phyloP scores from a whole-genome alignment of 2,888 invertebrate genomes.

The Petrolisthes manimaculis region DNA sequence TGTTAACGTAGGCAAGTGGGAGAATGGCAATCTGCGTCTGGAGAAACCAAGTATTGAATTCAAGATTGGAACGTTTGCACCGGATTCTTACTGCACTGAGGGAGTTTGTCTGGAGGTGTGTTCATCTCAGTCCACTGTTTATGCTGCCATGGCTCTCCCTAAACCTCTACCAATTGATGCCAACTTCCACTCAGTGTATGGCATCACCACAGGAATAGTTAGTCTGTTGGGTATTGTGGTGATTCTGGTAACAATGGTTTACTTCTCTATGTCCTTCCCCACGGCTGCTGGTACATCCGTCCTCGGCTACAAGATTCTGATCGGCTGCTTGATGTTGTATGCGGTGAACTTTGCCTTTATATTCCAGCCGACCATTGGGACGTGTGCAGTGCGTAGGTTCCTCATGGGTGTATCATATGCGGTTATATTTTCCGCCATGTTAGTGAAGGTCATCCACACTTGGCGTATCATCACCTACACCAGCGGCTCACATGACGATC shows the following conservation, averaged over 20 bases:
- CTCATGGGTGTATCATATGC: conserved; percentile 71
- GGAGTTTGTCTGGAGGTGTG: conserved; percentile 67
- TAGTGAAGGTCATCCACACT: conserved; percentile 71
- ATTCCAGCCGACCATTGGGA: conserved; percentile 69
- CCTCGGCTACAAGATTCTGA: conserved; percentile 71
- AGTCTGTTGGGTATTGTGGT: conserved; percentile 70
- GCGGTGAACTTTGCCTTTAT: conserved; percentile 71
- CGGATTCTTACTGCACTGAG: conserved; percentile 65
- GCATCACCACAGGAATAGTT: conserved; percentile 69
- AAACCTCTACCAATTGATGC: conserved; percentile 67
- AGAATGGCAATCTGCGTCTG: conserved; percentile 65
- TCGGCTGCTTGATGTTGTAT: conserved; percentile 71
- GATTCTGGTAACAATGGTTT: conserved; percentile 70
- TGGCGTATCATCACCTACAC: conserved; percentile 69
- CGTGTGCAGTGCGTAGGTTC: conserved; percentile 71
- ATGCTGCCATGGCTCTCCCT: conserved; percentile 64
- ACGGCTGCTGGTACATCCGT: conserved; percentile 67
- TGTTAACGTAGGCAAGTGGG: conserved; percentile 66
- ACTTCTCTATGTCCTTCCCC: conserved; percentile 69
- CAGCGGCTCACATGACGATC: conserved; percentile 68
- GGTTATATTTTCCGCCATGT: conserved; percentile 70
- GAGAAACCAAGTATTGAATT: conserved; percentile 64
- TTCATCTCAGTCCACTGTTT: conserved; percentile 64
- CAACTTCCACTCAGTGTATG: conserved; percentile 70
- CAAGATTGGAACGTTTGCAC: conserved; percentile 58